Base-by-base conservation (phyloP, 2,113 vertebrate species). In the Amia ocellicauda region DNA sequence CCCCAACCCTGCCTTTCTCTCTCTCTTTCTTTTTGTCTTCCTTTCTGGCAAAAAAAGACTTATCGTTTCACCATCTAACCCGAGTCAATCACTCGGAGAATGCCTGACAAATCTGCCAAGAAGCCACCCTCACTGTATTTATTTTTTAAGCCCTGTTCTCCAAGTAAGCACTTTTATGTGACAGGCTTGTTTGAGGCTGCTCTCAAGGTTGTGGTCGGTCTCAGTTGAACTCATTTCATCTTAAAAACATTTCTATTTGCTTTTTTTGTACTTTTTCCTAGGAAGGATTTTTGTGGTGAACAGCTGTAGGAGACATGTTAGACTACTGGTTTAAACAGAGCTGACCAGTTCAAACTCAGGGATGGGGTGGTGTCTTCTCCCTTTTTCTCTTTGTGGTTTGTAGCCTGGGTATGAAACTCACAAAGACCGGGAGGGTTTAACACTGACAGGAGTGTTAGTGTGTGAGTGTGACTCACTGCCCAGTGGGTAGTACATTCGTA, bases 201-300 rank as follows among this genome's bases (percentile, higher is more conserved):
- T 82, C 81, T 88, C 84, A 87, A 87, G 83, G 84, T 70, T 88
- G 84, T 83, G 86, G 86, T 88, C 83, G 75, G 70, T 85, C 84
- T 81, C 75, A 77, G 81, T 80, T 62, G 63, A 82, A 76, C 78
- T 83, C 77, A 74, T 86, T 49, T 84, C 73, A 72, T 72, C 78
- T 83, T 76, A 83, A 89, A 86, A 87, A 83, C 81, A 83, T 75
- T 75, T 78, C 75, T 76, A 78, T 88, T 86, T 20, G 72, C 66
- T 63, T 79, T 63, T 53, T 54, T 54, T 42, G 36, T 42, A 42
- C 74, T 77, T 83, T 82, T 53, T 22, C 75, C 71, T 77, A 68
- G 78, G 73, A 79, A 75, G 73, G 70, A 72, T 84, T 78, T 56
- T 19, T 72, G 73, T 65, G 77, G 77, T 77, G 68, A 74, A 73